Evolutionary conservation across 1,140 invertebrate genomes (phyloP).

Genomic region (Heliothis subflexa): DNA sequence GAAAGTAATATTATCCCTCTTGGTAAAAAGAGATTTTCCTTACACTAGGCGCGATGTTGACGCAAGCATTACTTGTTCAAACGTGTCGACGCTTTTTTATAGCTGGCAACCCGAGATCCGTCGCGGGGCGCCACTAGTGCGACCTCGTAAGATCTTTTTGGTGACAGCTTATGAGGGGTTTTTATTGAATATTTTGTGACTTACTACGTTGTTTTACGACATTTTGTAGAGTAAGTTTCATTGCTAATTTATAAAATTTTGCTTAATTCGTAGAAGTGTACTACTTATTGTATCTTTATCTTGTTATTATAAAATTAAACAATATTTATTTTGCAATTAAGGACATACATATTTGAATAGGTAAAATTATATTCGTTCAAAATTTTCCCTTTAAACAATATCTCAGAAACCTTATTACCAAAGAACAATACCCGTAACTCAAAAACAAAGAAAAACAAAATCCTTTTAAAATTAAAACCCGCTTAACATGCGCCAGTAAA

Average conservation of each 20-base stretch:
- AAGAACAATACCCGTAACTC: background rate
- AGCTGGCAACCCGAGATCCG: conserved; percentile 38
- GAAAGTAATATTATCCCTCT: conserved; percentile 40
- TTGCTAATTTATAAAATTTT: too few species aligned
- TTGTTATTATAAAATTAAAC: too few species aligned
- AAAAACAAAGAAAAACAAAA: conserved; percentile 27
- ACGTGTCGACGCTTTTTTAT: conserved; percentile 63
- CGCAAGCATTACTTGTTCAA: conserved; percentile 75
- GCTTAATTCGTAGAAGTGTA: too few species aligned
- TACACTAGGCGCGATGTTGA: conserved; percentile 59
- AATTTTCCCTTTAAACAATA: too few species aligned
- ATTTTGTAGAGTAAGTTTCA: background rate
- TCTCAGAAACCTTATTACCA: background rate
- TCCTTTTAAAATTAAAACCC: conserved; percentile 28
- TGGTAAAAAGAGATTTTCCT: conserved; percentile 42
- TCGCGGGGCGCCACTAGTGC: conserved; percentile 14
- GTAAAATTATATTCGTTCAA: too few species aligned
- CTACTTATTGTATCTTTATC: too few species aligned
- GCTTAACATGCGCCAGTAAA: conserved; percentile 26
- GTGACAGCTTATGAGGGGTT: background rate
- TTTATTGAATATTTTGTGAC: background rate
- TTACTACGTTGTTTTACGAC: background rate
- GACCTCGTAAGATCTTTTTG: conserved; percentile 34
- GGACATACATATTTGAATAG: too few species aligned
- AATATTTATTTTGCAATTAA: too few species aligned